These are phyloP conservation scores for Alcis repandata DNA, from an alignment of 2,888 invertebrate genomes.

Conservation along the genomic window DNA sequence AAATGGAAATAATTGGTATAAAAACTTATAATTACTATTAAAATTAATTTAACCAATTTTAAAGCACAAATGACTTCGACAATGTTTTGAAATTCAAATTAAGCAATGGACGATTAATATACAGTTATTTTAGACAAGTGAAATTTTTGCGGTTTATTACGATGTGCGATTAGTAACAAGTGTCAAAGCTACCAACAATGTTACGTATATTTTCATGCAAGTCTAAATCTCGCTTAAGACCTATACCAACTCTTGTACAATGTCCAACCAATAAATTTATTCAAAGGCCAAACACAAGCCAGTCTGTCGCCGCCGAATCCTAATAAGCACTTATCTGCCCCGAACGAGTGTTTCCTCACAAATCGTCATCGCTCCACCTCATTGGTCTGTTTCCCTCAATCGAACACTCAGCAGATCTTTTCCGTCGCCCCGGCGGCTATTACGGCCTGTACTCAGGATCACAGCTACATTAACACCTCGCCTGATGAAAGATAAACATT, in stretches of 20 bases:
- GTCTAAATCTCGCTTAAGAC: background rate
- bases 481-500: slow-evolving; percentile 86
- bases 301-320: slow-evolving; percentile 20
- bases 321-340: slow-evolving; percentile 47
- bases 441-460: slow-evolving; percentile 71
- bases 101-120: too few relatives aligned
- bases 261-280: slow-evolving; percentile 16
- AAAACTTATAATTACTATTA: background rate
- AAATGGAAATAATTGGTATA: background rate
- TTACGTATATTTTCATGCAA: background rate
- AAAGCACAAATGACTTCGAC: too few relatives aligned
- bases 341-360: slow-evolving; percentile 46
- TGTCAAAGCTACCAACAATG: too few relatives aligned
- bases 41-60: too few relatives aligned
- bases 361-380: slow-evolving; percentile 50
- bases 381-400: slow-evolving; percentile 50
- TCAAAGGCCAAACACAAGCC: slow-evolving; percentile 33
- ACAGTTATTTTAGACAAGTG: too few relatives aligned
- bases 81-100: too few relatives aligned
- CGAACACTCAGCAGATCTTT: slow-evolving; percentile 67
- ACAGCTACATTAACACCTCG: slow-evolving; percentile 79
- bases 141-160: too few relatives aligned
- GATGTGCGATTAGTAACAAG: too few relatives aligned
- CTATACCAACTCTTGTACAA: slow-evolving; percentile 2
- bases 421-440: slow-evolving; percentile 59